These are phyloP conservation scores for Scaptomyza polygonia DNA, from an alignment of 2,888 invertebrate species.

Conservation along the genomic window DNA sequence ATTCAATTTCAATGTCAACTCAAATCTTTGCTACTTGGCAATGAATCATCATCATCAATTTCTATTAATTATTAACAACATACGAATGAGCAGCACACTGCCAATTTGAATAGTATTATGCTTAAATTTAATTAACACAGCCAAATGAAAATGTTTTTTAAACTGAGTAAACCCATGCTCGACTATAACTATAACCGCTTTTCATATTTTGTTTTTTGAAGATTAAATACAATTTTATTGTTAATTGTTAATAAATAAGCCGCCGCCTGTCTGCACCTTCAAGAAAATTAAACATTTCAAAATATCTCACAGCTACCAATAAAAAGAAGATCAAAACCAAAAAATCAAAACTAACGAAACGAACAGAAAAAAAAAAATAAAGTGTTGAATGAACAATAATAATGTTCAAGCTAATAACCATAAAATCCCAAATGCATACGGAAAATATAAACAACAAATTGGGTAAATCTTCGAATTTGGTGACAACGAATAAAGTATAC, in stretches of 20 bases:
- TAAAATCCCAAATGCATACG: conserved; percentile 27
- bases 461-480: neutral
- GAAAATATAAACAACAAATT: conserved; percentile 15
- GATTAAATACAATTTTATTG: conserved; percentile 47
- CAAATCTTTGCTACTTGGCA: conserved; percentile 4
- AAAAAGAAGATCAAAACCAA: conserved; percentile 1
- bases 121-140: conserved; percentile 38
- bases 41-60: conserved; percentile 7
- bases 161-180: no score
- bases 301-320: conserved; percentile 17
- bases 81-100: conserved; percentile 8
- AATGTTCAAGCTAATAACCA: conserved; percentile 33
- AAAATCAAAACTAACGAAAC: conserved; percentile 10
- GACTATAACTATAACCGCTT: conserved; percentile 3
- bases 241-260: conserved; percentile 32
- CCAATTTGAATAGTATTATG: no score
- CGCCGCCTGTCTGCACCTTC: conserved; percentile 15
- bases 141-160: conserved; percentile 25
- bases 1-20: neutral
- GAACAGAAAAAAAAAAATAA: conserved; percentile 31
- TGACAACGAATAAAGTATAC: conserved; percentile 15
- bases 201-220: conserved; percentile 21
- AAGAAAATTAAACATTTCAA: conserved; percentile 49
- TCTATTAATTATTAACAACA: conserved; percentile 3
- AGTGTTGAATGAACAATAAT: conserved; percentile 42